phyloP scores from a whole-genome alignment of 2,888 invertebrate species.

The Saturnia japonica region DNA sequence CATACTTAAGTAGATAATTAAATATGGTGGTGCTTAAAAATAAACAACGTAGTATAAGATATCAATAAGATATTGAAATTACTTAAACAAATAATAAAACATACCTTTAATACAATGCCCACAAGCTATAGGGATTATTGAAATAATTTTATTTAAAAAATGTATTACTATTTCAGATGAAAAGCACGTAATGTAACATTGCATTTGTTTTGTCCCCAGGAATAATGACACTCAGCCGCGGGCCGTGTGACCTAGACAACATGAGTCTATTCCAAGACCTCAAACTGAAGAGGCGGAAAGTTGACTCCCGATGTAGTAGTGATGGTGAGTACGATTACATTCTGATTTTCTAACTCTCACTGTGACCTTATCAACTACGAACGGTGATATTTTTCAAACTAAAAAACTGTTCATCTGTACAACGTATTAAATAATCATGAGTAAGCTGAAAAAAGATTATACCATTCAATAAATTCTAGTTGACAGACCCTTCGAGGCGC shows the following conservation, averaged over 20 bases:
- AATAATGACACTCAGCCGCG: conserved; percentile 99
- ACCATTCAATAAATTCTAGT: background rate
- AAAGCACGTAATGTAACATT: background rate
- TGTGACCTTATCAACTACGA: too few relatives aligned
- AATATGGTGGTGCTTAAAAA: too few relatives aligned
- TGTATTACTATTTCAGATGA: background rate
- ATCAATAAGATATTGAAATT: too few relatives aligned
- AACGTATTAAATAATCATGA: background rate
- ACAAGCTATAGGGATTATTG: too few relatives aligned
- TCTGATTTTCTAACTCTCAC: background rate
- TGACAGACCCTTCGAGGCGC: too few relatives aligned
- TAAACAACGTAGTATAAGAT: too few relatives aligned
- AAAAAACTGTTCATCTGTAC: too few relatives aligned
- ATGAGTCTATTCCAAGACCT: conserved; percentile 99
- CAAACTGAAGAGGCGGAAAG: conserved; percentile 98
- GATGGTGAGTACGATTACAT: conserved; percentile 86
- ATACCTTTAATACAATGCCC: too few relatives aligned
- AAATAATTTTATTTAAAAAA: too few relatives aligned
- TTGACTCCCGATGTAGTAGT: conserved; percentile 97
- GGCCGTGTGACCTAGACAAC: conserved; percentile 98
- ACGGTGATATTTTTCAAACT: too few relatives aligned
- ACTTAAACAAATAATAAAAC: too few relatives aligned
- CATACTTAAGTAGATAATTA: too few relatives aligned
- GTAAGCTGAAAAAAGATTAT: background rate
- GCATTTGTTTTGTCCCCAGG: conserved; percentile 81